Evolutionary conservation across 1,140 invertebrate species (phyloP), one percentile per base, ranked within the genome.

Genomic region (Drosophila equinoxialis): DNA sequence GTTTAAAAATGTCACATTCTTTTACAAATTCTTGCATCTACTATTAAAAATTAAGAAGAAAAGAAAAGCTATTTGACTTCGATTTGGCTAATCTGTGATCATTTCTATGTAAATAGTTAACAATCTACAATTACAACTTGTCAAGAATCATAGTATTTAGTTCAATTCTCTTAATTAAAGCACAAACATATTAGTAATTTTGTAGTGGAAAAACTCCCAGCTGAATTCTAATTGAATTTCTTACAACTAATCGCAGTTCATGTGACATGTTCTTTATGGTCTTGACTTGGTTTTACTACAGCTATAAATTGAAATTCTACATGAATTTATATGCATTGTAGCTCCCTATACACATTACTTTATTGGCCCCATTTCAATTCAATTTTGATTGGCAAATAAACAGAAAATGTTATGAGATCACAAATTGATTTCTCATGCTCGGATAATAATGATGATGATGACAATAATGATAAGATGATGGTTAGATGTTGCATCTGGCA

Each of bases 181-280:
- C 6, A 30, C 30, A 30, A 30, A 30, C 30, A 30, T 30, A 30
- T 30, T 30, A 6, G 1, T 30, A 30, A 37, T 3, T 10, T 37
- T 37, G 7, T 8, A 10, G 10, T 37, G 35, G 10, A 37, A 37
- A 37, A 2, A 6, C 2, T 37, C 8, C 35, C 35, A 37, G 7
- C 8, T 37, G 7, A 3, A 8, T 10, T 10, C 41, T 11, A 42
- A 42, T 42, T 13, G 41, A 37, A 10, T 37, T 37, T 37, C 10
- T 39, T 30, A 30, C 30, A 30, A 13, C 37, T 39, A 45, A 45
- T 45, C 97, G 96, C 96, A 96, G 97, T 96, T 97, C 96, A 94
- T 95, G 95, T 95, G 96, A 96, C 96, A 97, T 51, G 87, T 91
- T 90, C 68, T 93, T 94, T 95, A 95, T 92, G 65, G 69, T 7